Percentiles rank a stretch among this genome's conserved stretches.
phyloP scores from a whole-genome alignment of 2,797 vertebrate genomes.

The Capromys pilorides region DNA sequence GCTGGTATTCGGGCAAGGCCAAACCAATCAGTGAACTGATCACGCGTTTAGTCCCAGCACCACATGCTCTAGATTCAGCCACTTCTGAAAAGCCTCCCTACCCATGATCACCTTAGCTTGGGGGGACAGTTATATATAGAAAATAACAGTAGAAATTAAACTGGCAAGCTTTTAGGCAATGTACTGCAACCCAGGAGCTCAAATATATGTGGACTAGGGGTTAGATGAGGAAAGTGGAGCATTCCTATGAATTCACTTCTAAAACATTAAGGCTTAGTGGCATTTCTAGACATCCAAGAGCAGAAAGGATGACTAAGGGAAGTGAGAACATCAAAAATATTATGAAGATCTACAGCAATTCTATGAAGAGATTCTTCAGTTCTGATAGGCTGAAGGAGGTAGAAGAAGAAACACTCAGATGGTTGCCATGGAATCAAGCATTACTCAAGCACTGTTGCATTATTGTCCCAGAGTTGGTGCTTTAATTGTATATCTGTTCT shows the following conservation, averaged over 20 bases:
- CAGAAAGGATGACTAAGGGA: neutral
- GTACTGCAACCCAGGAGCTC: neutral
- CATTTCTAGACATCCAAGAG: neutral
- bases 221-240: neutral
- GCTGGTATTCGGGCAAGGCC: neutral
- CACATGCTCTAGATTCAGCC: neutral
- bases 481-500: neutral
- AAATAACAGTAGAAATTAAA: neutral
- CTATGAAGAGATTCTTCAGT: neutral
- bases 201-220: neutral
- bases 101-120: neutral
- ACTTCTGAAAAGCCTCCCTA: neutral
- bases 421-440: neutral
- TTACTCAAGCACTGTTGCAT: neutral
- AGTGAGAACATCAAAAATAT: neutral
- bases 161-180: neutral
- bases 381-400: neutral
- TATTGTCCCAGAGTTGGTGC: neutral
- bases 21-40: neutral
- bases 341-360: neutral
- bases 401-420: neutral
- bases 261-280: neutral
- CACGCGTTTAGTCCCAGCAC: neutral
- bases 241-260: neutral
- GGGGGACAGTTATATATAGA: neutral